A percentile compares a stretch with the other conserved stretches of the same genome.
Evolutionary conservation across 2,888 invertebrate genomes (phyloP).

Genomic region (Pristionchus mayeri): DNA sequence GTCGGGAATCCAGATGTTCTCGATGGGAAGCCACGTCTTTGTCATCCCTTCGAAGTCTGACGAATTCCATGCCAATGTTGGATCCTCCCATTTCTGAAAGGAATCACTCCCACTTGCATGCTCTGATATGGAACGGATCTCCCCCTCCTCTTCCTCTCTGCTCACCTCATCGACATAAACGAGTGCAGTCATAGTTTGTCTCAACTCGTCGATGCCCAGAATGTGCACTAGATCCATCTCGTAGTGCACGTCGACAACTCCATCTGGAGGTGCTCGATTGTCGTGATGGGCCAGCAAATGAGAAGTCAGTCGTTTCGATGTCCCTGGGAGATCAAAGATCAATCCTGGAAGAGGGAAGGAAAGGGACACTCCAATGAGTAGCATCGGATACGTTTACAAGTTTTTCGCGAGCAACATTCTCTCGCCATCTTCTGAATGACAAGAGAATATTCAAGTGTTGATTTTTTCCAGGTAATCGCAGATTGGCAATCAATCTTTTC

Average conservation of each 20-base stretch:
- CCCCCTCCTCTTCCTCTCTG: neutral
- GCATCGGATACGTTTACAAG: neutral
- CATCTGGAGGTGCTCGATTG: slow-evolving; percentile 72
- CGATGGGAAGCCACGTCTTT: slow-evolving; percentile 88
- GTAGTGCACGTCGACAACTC: slow-evolving; percentile 69
- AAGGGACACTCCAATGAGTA: neutral
- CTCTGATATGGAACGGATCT: too few species aligned
- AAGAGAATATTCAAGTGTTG: too few species aligned
- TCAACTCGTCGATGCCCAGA: slow-evolving; percentile 73
- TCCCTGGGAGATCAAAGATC: slow-evolving; percentile 58
- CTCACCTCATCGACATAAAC: slow-evolving; percentile 73
- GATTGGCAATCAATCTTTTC: too few species aligned
- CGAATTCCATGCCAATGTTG: slow-evolving; percentile 88
- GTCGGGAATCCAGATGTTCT: slow-evolving; percentile 89
- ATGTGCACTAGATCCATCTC: slow-evolving; percentile 74
- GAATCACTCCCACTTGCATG: too few species aligned
- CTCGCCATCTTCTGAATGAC: too few species aligned
- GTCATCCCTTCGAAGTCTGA: slow-evolving; percentile 88
- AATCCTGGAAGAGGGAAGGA: neutral
- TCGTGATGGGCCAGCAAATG: slow-evolving; percentile 70
- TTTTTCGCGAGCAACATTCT: neutral
- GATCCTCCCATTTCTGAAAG: slow-evolving; percentile 88
- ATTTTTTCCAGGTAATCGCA: too few species aligned
- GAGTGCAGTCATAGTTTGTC: slow-evolving; percentile 74
- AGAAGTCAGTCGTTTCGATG: slow-evolving; percentile 70